phyloP scores from a whole-genome alignment of 2,888 invertebrate genomes.

The Agrochola lota region DNA sequence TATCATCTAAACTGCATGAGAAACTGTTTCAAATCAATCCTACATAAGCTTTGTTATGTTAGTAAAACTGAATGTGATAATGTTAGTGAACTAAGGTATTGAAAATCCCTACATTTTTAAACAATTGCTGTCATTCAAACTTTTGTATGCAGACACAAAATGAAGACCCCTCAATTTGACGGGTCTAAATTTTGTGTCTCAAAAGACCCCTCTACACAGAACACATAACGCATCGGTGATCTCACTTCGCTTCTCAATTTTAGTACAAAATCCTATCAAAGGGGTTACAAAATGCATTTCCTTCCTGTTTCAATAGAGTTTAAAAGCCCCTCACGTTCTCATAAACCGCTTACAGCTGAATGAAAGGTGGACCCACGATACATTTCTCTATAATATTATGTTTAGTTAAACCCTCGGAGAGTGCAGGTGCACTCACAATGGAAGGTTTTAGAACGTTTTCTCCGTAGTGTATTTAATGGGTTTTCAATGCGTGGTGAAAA shows the following conservation, averaged over 20 bases:
- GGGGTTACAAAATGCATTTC: not conserved
- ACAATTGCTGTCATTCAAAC: not conserved
- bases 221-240: not conserved
- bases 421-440: not conserved
- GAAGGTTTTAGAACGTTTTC: not conserved
- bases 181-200: no score
- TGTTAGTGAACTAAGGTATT: no score
- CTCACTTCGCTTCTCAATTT: not conserved
- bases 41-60: not conserved
- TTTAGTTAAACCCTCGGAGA: not conserved
- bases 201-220: no score
- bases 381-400: not conserved
- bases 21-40: not conserved
- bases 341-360: not conserved
- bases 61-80: not conserved
- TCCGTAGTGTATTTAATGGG: not conserved
- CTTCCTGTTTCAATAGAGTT: not conserved
- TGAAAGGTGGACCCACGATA: not conserved
- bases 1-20: not conserved
- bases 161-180: no score
- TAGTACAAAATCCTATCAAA: not conserved
- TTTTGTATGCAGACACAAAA: not conserved
- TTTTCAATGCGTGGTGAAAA: not conserved
- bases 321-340: not conserved
- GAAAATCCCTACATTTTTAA: not conserved